Conservation (phyloP, 2,113 vertebrate species). For the Channa argus region DNA sequence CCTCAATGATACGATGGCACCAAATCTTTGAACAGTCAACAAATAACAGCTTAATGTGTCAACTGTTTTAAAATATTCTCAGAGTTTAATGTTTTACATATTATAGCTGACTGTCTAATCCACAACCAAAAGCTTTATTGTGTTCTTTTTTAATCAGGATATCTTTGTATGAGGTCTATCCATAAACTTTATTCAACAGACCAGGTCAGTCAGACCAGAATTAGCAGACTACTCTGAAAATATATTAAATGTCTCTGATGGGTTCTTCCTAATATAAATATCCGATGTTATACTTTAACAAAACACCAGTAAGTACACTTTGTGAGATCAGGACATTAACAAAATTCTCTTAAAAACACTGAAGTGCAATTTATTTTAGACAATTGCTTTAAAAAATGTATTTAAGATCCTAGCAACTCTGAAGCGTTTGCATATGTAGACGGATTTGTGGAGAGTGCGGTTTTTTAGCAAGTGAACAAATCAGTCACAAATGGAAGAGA, state of each 20-base stretch:
- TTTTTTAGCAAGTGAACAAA: conserved; percentile 33
- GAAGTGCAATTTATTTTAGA: not conserved
- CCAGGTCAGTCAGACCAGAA: not conserved
- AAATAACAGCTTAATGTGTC: not conserved
- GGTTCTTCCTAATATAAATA: too few species aligned
- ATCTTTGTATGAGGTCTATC: not conserved
- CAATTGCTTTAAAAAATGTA: not conserved
- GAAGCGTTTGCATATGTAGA: not conserved
- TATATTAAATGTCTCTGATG: not conserved
- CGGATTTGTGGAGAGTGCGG: not conserved
- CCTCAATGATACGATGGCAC: not conserved
- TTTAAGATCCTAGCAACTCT: not conserved
- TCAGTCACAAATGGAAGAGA: conserved; percentile 1
- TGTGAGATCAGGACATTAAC: not conserved
- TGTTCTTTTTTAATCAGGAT: too few species aligned
- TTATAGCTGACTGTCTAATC: conserved; percentile 3
- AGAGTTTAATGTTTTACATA: conserved; percentile 1
- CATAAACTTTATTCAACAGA: not conserved
- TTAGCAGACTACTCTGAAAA: not conserved
- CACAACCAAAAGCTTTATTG: not conserved
- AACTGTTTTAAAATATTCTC: not conserved
- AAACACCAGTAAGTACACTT: not conserved
- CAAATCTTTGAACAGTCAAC: not conserved
- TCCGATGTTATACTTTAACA: not conserved
- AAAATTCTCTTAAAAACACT: not conserved